Evolutionary conservation across 2,888 invertebrate species (phyloP).

Genomic region (Ethmia dodecea): DNA sequence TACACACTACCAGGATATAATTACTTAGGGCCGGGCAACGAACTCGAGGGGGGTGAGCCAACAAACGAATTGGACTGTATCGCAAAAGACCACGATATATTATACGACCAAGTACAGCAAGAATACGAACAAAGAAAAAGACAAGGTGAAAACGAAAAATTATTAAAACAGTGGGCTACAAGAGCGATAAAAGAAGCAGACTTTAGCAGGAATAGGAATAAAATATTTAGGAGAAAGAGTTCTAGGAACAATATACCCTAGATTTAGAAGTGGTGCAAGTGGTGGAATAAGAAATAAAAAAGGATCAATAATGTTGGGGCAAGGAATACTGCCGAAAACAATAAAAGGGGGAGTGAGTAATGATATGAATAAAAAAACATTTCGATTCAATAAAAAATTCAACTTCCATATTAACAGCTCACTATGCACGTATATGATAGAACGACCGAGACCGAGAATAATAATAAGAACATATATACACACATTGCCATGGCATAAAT

Average conservation of each 20-base stretch:
- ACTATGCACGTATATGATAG: neutral
- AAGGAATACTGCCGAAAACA: neutral
- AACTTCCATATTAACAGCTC: neutral
- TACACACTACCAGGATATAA: conserved; percentile 10
- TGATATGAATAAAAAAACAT: neutral
- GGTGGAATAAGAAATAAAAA: neutral
- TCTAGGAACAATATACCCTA: neutral
- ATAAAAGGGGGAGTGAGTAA: neutral
- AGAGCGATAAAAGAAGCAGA: conserved; percentile 1
- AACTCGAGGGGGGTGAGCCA: conserved; percentile 7
- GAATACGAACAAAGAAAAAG: conserved; percentile 3
- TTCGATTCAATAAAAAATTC: neutral
- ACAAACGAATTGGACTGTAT: conserved; percentile 4
- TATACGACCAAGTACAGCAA: conserved; percentile 9
- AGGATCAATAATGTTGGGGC: no score
- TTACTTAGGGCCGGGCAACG: conserved; percentile 12
- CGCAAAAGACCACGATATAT: conserved; percentile 3
- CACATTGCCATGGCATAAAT: conserved; percentile 19
- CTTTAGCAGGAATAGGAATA: neutral
- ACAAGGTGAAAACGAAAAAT: conserved; percentile 3
- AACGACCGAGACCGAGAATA: neutral
- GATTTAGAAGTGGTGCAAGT: neutral
- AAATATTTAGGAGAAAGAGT: conserved; percentile 1
- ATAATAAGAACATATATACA: conserved; percentile 17
- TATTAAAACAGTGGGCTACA: neutral